Evolutionary conservation across 2,888 invertebrate genomes (phyloP), one percentile per base, ranked within the genome.

Genomic region (Lasius platythorax): DNA sequence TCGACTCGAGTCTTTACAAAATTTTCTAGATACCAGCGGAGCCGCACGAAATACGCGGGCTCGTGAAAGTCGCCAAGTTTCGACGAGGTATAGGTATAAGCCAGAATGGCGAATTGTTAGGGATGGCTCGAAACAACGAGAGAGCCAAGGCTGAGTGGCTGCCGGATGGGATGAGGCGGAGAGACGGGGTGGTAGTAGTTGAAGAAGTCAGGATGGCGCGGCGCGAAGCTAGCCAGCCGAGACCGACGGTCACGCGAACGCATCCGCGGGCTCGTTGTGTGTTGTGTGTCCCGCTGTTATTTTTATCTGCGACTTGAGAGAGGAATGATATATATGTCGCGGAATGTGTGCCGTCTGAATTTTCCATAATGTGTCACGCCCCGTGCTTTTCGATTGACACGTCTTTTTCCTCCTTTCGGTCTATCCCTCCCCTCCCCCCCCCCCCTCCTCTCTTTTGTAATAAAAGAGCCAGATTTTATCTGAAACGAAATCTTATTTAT

Each of bases 201-300:
- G 86, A 89, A 87, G 88, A 88, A 88, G 89, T 82, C 83, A 87
- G 89, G 90, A 92, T 90, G 91, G 89, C 89, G 91, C 88, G 89
- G 81, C 76, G 85, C 70, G 82, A 46, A 81, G 84, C 90, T 92
- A 92, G 91, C 92, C 89, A 92, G 87, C 90, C 92, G 91, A 87
- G 93, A 94, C 94, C 93, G 92, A 87, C 91, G 92, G 93, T 94
- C 94, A 94, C 94, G 94, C 94, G 93, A 94, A 91, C 93, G 87
- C 85, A 66, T 85, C 68, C 84, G 82, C 73, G 84, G 84, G 53
- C 63, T 66, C 70, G 56, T 5, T 15, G 15, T 50, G 46, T 15
- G 15, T 15, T 15, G 6, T 50, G n/a, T 67, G 79, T 84, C 74
- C 86, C 46, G 68, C 87, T 72, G 75, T 66, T 64, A 67, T 74